A percentile compares a stretch with the other conserved stretches of the same genome.
These are phyloP conservation scores for Poecilia latipinna DNA, from an alignment of 2,113 vertebrate genomes.

Conservation along the genomic window DNA sequence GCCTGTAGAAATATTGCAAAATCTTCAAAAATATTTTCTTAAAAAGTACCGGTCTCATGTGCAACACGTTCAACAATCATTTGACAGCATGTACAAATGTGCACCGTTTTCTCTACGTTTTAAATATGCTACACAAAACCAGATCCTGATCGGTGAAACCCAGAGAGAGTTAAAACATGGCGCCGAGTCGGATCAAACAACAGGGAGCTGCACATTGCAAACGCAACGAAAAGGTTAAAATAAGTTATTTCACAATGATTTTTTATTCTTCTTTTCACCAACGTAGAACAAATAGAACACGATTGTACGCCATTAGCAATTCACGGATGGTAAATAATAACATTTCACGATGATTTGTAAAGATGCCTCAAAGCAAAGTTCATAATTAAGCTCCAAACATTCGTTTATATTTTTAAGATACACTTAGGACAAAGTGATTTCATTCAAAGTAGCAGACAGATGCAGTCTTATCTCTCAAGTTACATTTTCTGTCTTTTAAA, in stretches of 20 bases:
- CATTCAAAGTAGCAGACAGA: constrained; percentile 50
- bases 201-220: neutral
- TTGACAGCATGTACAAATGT: constrained; percentile 48
- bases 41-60: constrained; percentile 43
- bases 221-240: constrained; percentile 3
- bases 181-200: constrained; percentile 17
- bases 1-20: constrained; percentile 55
- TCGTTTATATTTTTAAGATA: constrained; percentile 57
- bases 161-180: neutral
- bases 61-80: constrained; percentile 46
- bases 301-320: constrained; percentile 27
- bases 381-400: constrained; percentile 41
- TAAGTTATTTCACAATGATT: neutral
- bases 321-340: constrained; percentile 24
- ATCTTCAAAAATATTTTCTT: constrained; percentile 5
- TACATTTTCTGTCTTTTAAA: constrained; percentile 38
- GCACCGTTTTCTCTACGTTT: constrained; percentile 45
- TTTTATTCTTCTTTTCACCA: neutral
- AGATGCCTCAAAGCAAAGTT: constrained; percentile 14
- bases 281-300: constrained; percentile 14
- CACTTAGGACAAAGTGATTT: constrained; percentile 53
- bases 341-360: constrained; percentile 10
- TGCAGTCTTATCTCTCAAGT: constrained; percentile 17
- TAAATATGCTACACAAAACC: constrained; percentile 61
- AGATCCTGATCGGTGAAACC: constrained; percentile 16